Base-by-base conservation (phyloP, 2,888 invertebrate species). In the Pinctada fucata region DNA sequence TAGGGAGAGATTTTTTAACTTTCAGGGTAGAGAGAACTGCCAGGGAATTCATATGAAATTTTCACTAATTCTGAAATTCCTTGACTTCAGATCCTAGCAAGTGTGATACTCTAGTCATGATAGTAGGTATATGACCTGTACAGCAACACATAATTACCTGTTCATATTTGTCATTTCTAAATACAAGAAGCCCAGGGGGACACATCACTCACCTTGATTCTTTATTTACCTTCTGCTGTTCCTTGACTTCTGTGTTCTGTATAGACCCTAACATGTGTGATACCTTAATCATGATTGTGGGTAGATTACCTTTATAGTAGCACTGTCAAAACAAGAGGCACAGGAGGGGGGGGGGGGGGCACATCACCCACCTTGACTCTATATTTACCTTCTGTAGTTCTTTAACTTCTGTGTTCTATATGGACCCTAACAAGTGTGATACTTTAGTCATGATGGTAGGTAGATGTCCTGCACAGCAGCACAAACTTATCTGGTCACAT, bases 301-400 rank as follows among this genome's bases (percentile, higher is more conserved):
- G 68, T 69, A 75, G 58, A n/a, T 51, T 52, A 47, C 63, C 75
- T 52, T 8, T 58, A n/a, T n/a, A 48, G 48, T 69, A 75, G 2
- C 66, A 48, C 13, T 31, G 31, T 31, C 31, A 31, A 31, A 31
- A 31, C 31, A 31, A 31, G 31, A 31, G 31, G 31, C 31, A 31
- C 31, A 31, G 31, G 31, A 31, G 31, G 31, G 31, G 31, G 31
- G 31, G 1, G 31, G 31, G 31, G 31, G 31, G 31, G 31, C 31
- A 31, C 31, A 31, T 31, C 31, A 31, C 31, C 31, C 31, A 31
- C 31, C 31, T 31, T 31, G 31, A 31, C 31, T 31, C 31, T 31
- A 31, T 70, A 2, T 49, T 51, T 75, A 75, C 75, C 63, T 75
- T 75, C 52, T 75, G 75, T 8, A 75, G 5, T 3, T 75, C 68